phyloP scores from a whole-genome alignment of 2,113 vertebrate species.

The Gopherus flavomarginatus region DNA sequence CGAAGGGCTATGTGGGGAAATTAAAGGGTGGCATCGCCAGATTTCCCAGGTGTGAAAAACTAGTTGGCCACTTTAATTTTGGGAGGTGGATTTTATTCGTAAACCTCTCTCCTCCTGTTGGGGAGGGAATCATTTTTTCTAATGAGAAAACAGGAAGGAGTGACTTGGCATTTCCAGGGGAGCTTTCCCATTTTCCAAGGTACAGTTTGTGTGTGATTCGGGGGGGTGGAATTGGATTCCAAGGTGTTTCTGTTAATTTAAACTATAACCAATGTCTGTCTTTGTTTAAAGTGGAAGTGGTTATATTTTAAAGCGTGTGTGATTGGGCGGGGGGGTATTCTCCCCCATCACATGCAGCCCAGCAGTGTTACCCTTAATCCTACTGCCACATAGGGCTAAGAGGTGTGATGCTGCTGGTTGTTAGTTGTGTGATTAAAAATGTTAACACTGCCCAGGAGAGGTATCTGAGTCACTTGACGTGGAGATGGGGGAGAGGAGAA shows the following conservation, averaged over 20 bases:
- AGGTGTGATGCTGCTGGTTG: neutral
- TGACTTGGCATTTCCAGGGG: neutral
- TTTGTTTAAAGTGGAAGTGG: slow-evolving; percentile 18
- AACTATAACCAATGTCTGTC: neutral
- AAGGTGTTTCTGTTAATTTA: neutral
- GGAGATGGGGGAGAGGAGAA: neutral
- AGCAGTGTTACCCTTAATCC: neutral
- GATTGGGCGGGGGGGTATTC: neutral
- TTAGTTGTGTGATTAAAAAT: neutral
- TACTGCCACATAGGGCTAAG: no score
- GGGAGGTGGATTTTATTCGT: neutral
- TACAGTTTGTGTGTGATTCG: fast-evolving
- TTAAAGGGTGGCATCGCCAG: slow-evolving; percentile 35
- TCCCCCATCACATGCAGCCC: neutral
- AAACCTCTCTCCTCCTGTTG: neutral
- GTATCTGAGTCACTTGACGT: neutral
- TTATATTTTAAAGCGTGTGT: slow-evolving; percentile 58
- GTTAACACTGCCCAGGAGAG: neutral
- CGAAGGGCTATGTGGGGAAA: neutral
- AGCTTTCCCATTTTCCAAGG: neutral
- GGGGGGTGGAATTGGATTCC: neutral
- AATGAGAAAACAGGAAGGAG: neutral
- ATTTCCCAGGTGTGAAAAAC: slow-evolving; percentile 2
- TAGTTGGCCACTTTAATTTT: neutral
- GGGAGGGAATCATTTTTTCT: slow-evolving; percentile 20